Evolutionary conservation across 2,113 vertebrate species (phyloP).

Genomic region (Elachura formosa): DNA sequence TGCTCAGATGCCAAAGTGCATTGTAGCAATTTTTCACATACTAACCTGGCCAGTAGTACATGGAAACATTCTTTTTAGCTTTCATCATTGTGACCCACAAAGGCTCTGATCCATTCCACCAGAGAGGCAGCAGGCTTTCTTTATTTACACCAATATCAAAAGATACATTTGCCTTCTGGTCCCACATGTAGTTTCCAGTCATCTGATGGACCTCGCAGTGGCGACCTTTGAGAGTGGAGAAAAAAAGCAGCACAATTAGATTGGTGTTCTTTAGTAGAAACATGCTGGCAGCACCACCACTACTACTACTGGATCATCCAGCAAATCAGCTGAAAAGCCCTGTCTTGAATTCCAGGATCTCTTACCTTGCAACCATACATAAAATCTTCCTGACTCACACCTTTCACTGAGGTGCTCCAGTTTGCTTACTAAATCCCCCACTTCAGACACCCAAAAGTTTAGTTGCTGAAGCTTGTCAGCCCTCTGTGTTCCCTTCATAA

Average conservation of each 20-base stretch:
- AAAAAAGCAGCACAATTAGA: not conserved
- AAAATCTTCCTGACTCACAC: not conserved
- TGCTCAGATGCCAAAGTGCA: not conserved
- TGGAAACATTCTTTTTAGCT: constrained; percentile 79
- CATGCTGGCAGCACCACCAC: not conserved
- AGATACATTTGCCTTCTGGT: constrained; percentile 75
- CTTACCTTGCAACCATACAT: not conserved
- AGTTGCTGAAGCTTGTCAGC: not conserved
- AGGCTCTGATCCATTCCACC: constrained; percentile 95
- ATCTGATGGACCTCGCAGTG: constrained; percentile 90
- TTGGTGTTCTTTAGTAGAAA: not conserved
- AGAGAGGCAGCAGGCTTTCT: constrained; percentile 85
- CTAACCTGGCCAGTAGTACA: constrained; percentile 98
- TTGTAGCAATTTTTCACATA: not conserved
- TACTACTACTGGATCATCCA: not conserved
- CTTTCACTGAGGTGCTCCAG: not conserved
- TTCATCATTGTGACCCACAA: constrained; percentile 92
- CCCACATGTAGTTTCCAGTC: constrained; percentile 97
- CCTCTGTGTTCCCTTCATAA: not conserved
- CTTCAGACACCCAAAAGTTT: not conserved
- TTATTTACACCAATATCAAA: constrained; percentile 87
- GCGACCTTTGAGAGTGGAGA: constrained; percentile 73
- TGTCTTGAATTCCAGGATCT: not conserved
- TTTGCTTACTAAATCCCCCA: not conserved
- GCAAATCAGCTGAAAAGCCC: not conserved